Percentiles rank a stretch among this genome's conserved stretches.
Conservation (phyloP, 2,797 vertebrate species). For the Nyctalus aviator region DNA sequence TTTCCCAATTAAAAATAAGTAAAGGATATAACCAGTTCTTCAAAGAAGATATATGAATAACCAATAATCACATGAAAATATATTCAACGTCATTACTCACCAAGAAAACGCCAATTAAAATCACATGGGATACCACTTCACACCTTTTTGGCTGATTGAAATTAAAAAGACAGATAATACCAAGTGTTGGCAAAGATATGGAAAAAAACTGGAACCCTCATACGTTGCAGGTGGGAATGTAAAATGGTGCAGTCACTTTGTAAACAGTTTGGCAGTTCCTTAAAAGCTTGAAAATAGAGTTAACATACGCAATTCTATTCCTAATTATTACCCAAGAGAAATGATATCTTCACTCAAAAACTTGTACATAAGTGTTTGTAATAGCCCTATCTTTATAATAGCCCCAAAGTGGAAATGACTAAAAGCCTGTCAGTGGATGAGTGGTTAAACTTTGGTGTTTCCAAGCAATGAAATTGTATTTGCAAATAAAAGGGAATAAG, state of each 20-base stretch:
- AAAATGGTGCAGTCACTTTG: not conserved
- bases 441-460: not conserved
- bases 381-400: not conserved
- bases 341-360: not conserved
- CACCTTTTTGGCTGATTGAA: not conserved
- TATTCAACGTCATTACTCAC: not conserved
- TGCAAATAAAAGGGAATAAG: not conserved
- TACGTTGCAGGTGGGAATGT: not conserved
- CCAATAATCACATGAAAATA: not conserved
- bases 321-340: not conserved
- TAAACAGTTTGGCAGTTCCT: not conserved
- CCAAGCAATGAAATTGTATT: not conserved
- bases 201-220: not conserved
- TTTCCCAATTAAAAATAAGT: not conserved
- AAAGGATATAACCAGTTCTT: constrained; percentile 7
- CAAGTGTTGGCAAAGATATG: not conserved
- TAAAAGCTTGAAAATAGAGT: not conserved
- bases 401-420: not conserved
- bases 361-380: not conserved
- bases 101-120: constrained; percentile 29
- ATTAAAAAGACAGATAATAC: constrained; percentile 1
- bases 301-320: not conserved
- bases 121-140: not conserved
- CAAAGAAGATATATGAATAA: not conserved
- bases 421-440: not conserved